Conservation (phyloP, 2,888 invertebrate genomes). For the Amiota mariae region DNA sequence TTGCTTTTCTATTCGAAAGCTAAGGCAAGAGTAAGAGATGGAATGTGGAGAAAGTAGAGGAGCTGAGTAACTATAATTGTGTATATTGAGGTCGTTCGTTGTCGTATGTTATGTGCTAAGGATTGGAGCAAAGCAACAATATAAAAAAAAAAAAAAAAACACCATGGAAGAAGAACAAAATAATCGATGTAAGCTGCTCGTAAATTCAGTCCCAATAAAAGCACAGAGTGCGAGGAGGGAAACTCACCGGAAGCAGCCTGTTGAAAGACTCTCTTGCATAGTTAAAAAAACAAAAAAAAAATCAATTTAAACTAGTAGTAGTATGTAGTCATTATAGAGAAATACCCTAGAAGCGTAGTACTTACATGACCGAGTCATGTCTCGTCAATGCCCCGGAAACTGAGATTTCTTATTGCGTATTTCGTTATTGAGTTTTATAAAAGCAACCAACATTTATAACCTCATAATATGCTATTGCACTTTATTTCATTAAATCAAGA, state of each 20-base stretch:
- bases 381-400: background rate
- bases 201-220: conserved; percentile 43
- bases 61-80: conserved; percentile 8
- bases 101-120: background rate
- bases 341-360: no score
- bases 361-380: no score
- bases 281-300: conserved; percentile 1
- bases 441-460: no score
- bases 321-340: conserved; percentile 2
- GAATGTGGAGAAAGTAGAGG: background rate
- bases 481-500: conserved; percentile 17
- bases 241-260: conserved; percentile 4
- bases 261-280: background rate
- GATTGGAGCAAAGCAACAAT: background rate
- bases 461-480: background rate
- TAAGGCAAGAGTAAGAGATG: background rate
- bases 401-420: background rate
- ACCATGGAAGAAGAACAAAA: conserved; percentile 31
- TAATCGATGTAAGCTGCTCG: conserved; percentile 47
- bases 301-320: conserved; percentile 9
- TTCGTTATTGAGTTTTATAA: conserved; percentile 1
- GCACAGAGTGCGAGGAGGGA: conserved; percentile 29
- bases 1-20: background rate
- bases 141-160: background rate
- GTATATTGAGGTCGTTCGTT: conserved; percentile 22